Evolutionary conservation across 2,797 vertebrate species (phyloP).

Genomic region (Sebastes cheni): DNA sequence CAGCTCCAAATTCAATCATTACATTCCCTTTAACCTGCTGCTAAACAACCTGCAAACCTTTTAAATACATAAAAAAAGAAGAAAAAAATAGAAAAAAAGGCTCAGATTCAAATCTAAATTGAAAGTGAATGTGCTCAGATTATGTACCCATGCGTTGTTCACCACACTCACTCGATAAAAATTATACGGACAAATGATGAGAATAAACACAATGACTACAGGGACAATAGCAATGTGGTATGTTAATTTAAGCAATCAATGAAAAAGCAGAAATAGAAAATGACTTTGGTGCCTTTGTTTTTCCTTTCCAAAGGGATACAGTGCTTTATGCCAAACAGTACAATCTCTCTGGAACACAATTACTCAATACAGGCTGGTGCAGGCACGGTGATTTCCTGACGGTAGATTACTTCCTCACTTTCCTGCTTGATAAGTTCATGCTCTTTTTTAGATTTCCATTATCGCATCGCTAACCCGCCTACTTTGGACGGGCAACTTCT

Average conservation of each 20-base stretch:
- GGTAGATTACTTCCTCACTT: constrained; percentile 52
- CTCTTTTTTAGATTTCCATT: constrained; percentile 42
- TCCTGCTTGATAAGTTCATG: constrained; percentile 36
- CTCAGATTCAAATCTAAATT: constrained; percentile 5
- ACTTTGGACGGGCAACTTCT: constrained; percentile 19
- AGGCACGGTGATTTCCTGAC: constrained; percentile 42
- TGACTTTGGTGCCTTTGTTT: constrained; percentile 63
- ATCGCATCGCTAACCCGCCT: constrained; percentile 24
- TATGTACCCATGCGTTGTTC: constrained; percentile 25
- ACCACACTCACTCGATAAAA: constrained; percentile 38
- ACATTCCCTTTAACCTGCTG: background rate
- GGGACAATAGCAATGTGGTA: constrained; percentile 47
- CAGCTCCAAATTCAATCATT: background rate
- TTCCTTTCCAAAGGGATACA: constrained; percentile 30
- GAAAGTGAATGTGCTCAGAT: constrained; percentile 22
- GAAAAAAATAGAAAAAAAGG: background rate
- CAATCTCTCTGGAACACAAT: constrained; percentile 35
- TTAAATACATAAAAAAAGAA: background rate
- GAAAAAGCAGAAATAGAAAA: constrained; percentile 64
- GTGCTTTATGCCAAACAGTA: constrained; percentile 29
- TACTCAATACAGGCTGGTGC: constrained; percentile 18
- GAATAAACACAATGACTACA: constrained; percentile 50
- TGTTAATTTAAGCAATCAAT: constrained; percentile 70
- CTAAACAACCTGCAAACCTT: constrained; percentile 17
- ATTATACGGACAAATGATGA: constrained; percentile 54